Evolutionary conservation across 2,113 vertebrate genomes (phyloP), one percentile per base, ranked within the genome.

Genomic region (Hippopotamus amphibius): DNA sequence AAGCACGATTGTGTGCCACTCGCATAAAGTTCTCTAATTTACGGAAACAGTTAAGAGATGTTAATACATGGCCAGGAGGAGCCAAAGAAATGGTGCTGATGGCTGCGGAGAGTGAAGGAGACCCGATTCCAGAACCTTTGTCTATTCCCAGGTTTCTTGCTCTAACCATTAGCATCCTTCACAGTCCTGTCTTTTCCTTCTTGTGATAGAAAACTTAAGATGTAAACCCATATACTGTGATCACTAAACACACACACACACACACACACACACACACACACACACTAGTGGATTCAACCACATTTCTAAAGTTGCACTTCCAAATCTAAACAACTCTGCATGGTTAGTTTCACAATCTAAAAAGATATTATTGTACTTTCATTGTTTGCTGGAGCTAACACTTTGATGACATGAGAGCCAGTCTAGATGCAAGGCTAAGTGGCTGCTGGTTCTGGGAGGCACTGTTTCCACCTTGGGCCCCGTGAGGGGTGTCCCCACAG

Each of bases 311-410:
- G 37, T 66, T 30, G 2, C 61, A 85, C 69, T 92, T 94, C 57
- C 71, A 95, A 95, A 95, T 57, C 79, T 92, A 92, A 92, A 93
- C 93, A 72, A 87, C 50, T 63, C 82, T 74, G 59, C 57, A 88
- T 83, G 43, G 89, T 83, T 79, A 63, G 53, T 95, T 95, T 97
- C 57, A 90, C 85, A 55, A 81, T 79, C 72, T 88, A 24, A 88
- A 94, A 94, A 68, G 76, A 83, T 77, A 86, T 77, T 12, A 57
- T 3, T 89, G 43, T 33, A 63, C 50, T 90, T 66, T 61, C 84
- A 33, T 85, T 46, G 43, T 93, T 74, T 86, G n/a, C 93, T 48
- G 69, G 65, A 14, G n/a, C 80, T 79, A 85, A 76, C 28, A 43
- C 48, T 85, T 48, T 6, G 15, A 41, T 28, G 53, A 95, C 46